phyloP scores from a whole-genome alignment of 2,888 invertebrate species.

The Myathropa florea region DNA sequence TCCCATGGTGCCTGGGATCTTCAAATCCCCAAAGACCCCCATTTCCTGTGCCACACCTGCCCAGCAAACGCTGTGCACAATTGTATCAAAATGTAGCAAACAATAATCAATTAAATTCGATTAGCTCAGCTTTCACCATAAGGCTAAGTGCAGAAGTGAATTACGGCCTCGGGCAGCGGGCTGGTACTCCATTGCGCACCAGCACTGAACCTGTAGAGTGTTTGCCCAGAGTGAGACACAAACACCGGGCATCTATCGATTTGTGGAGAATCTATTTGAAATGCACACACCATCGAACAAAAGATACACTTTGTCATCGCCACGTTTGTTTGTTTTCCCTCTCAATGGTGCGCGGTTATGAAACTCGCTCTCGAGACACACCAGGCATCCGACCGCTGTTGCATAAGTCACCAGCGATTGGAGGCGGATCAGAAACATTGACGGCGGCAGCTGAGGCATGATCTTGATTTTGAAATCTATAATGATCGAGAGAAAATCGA shows the following conservation, averaged over 20 bases:
- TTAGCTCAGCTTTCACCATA: conserved; percentile 11
- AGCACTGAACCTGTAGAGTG: not conserved
- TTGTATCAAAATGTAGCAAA: not conserved
- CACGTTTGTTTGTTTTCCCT: conserved; percentile 29
- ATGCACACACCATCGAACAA: conserved; percentile 28
- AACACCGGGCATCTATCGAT: not conserved
- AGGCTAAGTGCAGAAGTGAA: conserved; percentile 8
- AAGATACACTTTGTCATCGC: conserved; percentile 43
- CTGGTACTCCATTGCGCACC: not conserved
- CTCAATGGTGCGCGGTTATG: conserved; percentile 2
- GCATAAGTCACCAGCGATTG: conserved; percentile 21
- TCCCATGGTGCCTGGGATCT: no score
- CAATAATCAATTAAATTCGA: conserved; percentile 31
- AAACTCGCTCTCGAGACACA: not conserved
- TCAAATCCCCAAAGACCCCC: no score
- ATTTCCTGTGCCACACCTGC: no score
- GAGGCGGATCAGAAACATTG: conserved; percentile 20
- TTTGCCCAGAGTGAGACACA: not conserved
- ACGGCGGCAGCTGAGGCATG: not conserved
- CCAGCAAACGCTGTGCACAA: not conserved
- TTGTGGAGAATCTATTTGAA: conserved; percentile 32
- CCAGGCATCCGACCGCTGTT: not conserved
- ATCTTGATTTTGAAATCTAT: conserved; percentile 68
- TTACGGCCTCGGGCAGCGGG: not conserved
- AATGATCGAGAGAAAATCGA: conserved; percentile 59